phyloP scores from a whole-genome alignment of 2,797 vertebrate genomes.

The Rhinatrema bivittatum region DNA sequence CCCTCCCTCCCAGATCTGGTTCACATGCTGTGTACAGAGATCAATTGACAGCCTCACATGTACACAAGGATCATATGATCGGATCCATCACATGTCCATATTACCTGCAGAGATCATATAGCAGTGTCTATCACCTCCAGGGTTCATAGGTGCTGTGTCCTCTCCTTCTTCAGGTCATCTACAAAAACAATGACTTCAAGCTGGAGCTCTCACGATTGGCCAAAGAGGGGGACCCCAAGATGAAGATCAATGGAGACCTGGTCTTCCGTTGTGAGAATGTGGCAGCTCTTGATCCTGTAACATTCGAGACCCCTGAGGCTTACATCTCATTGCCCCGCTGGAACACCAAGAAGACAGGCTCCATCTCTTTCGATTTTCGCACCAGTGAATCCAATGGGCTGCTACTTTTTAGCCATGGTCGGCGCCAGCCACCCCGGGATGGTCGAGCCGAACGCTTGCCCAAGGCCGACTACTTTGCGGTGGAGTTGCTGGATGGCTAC shows the following conservation, averaged over 20 bases:
- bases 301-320: conserved; percentile 73
- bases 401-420: conserved; percentile 81
- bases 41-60: no score
- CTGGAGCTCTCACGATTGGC: conserved; percentile 87
- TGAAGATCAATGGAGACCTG: conserved; percentile 83
- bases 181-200: conserved; percentile 94
- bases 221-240: conserved; percentile 75
- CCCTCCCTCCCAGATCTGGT: no score
- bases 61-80: no score
- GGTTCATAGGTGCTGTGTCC: no score
- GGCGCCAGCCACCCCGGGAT: conserved; percentile 50
- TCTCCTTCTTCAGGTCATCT: conserved; percentile 71
- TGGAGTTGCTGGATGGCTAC: conserved; percentile 84
- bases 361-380: conserved; percentile 89
- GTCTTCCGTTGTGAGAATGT: conserved; percentile 84
- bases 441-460: conserved; percentile 51
- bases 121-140: no score
- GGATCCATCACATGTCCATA: no score
- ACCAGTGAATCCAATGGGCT: conserved; percentile 83
- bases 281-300: conserved; percentile 82
- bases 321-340: conserved; percentile 78
- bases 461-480: conserved; percentile 77
- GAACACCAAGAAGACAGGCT: conserved; percentile 80
- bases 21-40: no score
- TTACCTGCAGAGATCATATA: no score